Evolutionary conservation across 1,140 invertebrate genomes (phyloP).

Genomic region (Aphelinus certus): DNA sequence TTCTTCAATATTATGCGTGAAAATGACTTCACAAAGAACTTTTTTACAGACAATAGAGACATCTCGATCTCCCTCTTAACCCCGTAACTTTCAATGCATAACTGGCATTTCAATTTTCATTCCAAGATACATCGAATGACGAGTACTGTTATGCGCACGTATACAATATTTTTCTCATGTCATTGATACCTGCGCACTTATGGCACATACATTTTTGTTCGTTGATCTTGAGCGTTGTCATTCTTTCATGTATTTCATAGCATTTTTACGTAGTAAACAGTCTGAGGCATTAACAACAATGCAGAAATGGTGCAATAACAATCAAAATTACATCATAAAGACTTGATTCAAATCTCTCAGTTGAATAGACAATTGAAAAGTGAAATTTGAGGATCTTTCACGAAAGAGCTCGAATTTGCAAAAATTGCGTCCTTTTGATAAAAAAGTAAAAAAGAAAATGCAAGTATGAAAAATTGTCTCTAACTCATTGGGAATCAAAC

Average conservation of each 20-base stretch:
- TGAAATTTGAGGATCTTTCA: too few species aligned
- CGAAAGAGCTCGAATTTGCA: too few species aligned
- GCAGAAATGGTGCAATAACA: too few species aligned
- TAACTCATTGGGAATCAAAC: too few species aligned
- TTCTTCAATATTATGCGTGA: not conserved
- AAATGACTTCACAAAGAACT: slow-evolving; percentile 25
- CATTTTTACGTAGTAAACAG: not conserved
- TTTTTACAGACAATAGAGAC: slow-evolving; percentile 21
- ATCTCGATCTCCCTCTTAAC: not conserved
- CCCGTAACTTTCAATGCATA: not conserved
- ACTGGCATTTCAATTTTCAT: slow-evolving; percentile 4
- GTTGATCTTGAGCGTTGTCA: slow-evolving; percentile 15
- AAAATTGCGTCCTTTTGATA: too few species aligned
- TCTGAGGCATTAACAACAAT: too few species aligned
- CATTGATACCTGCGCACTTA: slow-evolving; percentile 19
- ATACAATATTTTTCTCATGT: slow-evolving; percentile 17
- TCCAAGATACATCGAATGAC: slow-evolving; percentile 6
- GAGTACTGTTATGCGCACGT: not conserved
- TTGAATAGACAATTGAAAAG: too few species aligned
- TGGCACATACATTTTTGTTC: slow-evolving; percentile 27
- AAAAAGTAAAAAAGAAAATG: too few species aligned
- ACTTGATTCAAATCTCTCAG: too few species aligned
- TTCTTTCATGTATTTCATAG: not conserved
- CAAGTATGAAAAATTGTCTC: too few species aligned
- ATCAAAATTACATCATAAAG: too few species aligned